phyloP scores from a whole-genome alignment of 1,140 invertebrate genomes.

The Grapholita molesta region DNA sequence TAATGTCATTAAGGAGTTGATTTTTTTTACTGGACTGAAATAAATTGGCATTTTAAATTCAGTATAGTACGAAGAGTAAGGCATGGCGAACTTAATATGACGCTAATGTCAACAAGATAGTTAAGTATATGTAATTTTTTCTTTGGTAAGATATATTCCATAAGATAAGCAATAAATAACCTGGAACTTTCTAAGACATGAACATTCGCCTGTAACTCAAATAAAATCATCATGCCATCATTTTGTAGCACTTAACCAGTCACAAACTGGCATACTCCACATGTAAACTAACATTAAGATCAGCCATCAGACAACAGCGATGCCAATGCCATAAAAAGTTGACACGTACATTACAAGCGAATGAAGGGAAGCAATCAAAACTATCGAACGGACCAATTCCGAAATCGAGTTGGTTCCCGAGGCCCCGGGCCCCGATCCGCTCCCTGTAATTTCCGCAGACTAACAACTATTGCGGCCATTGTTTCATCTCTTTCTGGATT shows the following conservation, averaged over 20 bases:
- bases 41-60: too few species aligned
- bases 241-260: not conserved
- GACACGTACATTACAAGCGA: slow-evolving; percentile 38
- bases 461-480: slow-evolving; percentile 54
- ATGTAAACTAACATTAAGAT: slow-evolving; percentile 3
- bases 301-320: slow-evolving; percentile 25
- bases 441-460: slow-evolving; percentile 48
- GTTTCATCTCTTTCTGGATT: slow-evolving; percentile 28
- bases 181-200: too few species aligned
- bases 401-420: slow-evolving; percentile 49
- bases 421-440: slow-evolving; percentile 38
- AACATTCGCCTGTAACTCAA: too few species aligned
- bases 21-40: too few species aligned
- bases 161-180: too few species aligned
- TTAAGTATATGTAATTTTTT: too few species aligned
- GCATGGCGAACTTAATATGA: too few species aligned
- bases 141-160: too few species aligned
- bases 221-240: too few species aligned
- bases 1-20: too few species aligned
- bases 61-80: too few species aligned
- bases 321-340: slow-evolving; percentile 29
- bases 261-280: not conserved
- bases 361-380: slow-evolving; percentile 58
- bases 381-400: slow-evolving; percentile 52
- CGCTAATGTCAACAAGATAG: too few species aligned